phyloP scores from a whole-genome alignment of 2,888 invertebrate species.

The Uloborus plumipes region DNA sequence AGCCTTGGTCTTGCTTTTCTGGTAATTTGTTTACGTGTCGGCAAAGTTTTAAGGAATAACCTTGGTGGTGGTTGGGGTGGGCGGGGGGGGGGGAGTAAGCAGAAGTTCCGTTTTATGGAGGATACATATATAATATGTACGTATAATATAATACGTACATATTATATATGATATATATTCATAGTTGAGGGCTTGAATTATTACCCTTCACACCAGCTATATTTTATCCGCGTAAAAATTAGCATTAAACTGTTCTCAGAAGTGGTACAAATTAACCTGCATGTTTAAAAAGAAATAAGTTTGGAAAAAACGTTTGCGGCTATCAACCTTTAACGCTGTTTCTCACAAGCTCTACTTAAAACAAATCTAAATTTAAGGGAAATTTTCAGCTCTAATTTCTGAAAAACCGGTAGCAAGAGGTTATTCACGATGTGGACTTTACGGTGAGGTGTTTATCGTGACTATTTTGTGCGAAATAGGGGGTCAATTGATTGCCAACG shows the following conservation, averaged over 20 bases:
- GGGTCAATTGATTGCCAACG: constrained; percentile 1
- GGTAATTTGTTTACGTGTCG: no score
- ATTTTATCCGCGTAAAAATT: not conserved
- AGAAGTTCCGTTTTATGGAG: no score
- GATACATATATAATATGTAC: no score
- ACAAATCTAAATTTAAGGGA: not conserved
- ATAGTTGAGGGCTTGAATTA: constrained; percentile 13
- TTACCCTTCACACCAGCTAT: constrained; percentile 2
- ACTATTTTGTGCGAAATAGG: not conserved
- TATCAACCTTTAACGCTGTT: no score
- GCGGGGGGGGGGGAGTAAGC: no score
- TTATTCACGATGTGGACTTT: constrained; percentile 4
- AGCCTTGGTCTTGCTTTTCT: no score
- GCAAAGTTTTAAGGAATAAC: no score
- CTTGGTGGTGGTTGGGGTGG: no score
- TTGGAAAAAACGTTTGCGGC: no score
- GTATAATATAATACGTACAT: no score
- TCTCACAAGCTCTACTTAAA: no score
- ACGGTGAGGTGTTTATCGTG: constrained; percentile 3
- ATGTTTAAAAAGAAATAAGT: not conserved
- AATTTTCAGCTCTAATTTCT: not conserved
- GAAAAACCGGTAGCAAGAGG: not conserved
- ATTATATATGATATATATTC: not conserved
- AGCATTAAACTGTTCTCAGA: constrained; percentile 6
- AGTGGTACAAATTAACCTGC: constrained; percentile 6